Evolutionary conservation across 2,888 invertebrate genomes (phyloP).

Genomic region (Torymus texanus): DNA sequence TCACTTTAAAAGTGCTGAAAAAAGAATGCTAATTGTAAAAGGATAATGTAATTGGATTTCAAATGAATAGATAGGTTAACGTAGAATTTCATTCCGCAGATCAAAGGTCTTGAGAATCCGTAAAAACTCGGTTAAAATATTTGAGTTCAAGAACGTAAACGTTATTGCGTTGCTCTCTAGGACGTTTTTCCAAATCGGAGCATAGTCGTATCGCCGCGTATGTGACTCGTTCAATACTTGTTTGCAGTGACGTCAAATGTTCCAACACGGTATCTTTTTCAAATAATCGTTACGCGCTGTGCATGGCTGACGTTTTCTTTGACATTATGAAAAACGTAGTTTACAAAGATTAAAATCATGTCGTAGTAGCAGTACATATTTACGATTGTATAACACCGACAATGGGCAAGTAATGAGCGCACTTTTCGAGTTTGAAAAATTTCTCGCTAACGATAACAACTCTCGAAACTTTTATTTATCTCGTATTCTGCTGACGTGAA

Average conservation of each 20-base stretch:
- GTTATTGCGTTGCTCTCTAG: too few relatives aligned
- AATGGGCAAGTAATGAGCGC: background rate
- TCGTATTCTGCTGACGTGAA: too few relatives aligned
- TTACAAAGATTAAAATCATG: background rate
- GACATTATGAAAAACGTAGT: background rate
- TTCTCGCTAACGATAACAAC: background rate
- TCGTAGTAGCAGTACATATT: too few relatives aligned
- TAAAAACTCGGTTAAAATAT: background rate
- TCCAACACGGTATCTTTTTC: too few relatives aligned
- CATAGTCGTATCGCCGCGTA: too few relatives aligned
- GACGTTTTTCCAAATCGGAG: too few relatives aligned
- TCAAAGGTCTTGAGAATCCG: background rate
- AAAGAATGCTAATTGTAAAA: too few relatives aligned
- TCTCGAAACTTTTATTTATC: too few relatives aligned
- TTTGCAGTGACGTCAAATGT: too few relatives aligned
- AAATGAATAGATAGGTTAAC: slow-evolving; percentile 3
- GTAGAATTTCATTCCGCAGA: background rate
- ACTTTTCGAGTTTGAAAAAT: background rate
- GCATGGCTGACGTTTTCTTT: background rate
- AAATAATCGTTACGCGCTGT: too few relatives aligned
- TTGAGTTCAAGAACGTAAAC: background rate
- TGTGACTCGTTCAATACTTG: too few relatives aligned
- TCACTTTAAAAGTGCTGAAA: too few relatives aligned
- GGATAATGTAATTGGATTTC: background rate
- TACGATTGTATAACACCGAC: slow-evolving; percentile 18